Percentiles rank a stretch among this genome's conserved stretches.
Evolutionary conservation across 2,888 invertebrate genomes (phyloP).

Genomic region (Blastobasis lacticolella): DNA sequence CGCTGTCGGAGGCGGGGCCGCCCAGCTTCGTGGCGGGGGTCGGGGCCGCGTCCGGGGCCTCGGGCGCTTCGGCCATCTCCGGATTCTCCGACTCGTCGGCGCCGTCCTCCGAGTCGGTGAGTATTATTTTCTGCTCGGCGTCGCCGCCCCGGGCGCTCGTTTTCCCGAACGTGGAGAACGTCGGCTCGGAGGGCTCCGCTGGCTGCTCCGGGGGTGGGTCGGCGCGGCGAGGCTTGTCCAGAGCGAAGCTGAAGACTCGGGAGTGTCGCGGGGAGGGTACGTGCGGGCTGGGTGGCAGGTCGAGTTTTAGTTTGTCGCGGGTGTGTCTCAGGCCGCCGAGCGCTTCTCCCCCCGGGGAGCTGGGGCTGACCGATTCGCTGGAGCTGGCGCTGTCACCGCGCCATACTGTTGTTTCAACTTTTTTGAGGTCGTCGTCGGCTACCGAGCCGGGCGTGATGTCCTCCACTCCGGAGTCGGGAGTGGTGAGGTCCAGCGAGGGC

Average conservation of each 20-base stretch:
- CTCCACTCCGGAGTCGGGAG: constrained; percentile 77
- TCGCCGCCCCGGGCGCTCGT: constrained; percentile 25
- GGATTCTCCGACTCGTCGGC: constrained; percentile 14
- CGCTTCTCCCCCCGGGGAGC: constrained; percentile 54
- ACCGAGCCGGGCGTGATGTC: constrained; percentile 72
- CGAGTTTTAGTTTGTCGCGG: constrained; percentile 80
- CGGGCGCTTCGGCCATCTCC: constrained; percentile 21
- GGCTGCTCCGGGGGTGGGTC: constrained; percentile 20
- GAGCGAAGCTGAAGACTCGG: constrained; percentile 58
- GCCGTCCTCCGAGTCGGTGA: constrained; percentile 32
- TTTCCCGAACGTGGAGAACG: constrained; percentile 77
- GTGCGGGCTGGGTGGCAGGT: constrained; percentile 76
- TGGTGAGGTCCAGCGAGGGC: constrained; percentile 65
- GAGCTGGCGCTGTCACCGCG: constrained; percentile 56
- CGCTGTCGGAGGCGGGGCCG: constrained; percentile 76
- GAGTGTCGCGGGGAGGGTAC: constrained; percentile 54
- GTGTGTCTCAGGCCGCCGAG: constrained; percentile 83
- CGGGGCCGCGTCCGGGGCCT: constrained; percentile 30
- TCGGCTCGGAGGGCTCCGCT: constrained; percentile 50
- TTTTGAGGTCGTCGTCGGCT: constrained; percentile 44
- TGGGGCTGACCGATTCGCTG: constrained; percentile 60
- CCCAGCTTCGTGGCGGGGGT: constrained; percentile 68
- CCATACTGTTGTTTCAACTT: constrained; percentile 31
- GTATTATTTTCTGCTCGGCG: constrained; percentile 44
- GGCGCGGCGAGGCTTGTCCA: constrained; percentile 51